Base-by-base conservation (phyloP, 2,797 vertebrate species). In the Acanthis flammea region DNA sequence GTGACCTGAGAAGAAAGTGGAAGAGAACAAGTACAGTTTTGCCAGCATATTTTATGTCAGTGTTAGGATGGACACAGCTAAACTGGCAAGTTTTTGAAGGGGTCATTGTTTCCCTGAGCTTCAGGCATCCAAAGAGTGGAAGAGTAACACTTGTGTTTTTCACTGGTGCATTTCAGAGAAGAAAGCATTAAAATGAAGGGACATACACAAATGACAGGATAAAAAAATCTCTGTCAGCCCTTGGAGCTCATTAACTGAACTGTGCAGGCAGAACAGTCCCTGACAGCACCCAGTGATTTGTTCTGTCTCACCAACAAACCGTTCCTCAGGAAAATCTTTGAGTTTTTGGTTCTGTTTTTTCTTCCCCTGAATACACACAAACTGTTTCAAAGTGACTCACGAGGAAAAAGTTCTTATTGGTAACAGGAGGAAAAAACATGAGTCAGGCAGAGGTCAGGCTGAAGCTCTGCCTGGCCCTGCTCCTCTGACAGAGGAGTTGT, bases 361-460 rank as follows among this genome's bases (percentile, higher is more conserved):
- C 44, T 16, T 6, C 0, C 84, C 61, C 68, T 83, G 68, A 94
- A 89, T 72, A 66, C 3, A 4, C 54, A 90, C 39, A 68, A 86
- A 95, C 66, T 35, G 68, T 91, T 76, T 94, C 48, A 71, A 94
- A 95, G 94, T 96, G 95, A 97, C 88, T 96, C 94, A 96, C 55
- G 61, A 94, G 95, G 95, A 90, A 96, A 97, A 94, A 93, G 94
- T 89, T 94, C 96, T 91, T 91, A 92, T 47, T 96, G 86, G 95
- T 91, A 95, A 95, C 78, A 95, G 92, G 21, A 77, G 82, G 87
- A 72, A 96, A 94, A 95, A 96, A 48, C 45, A 83, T 95, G 96
- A 95, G 94, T 97, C 95, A 96, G 94, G 88, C 33, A 7, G 84
- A 95, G 94, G 86, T 96, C 96, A 95, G 10, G n/a, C 78, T 89